These are phyloP conservation scores for Phasianus colchicus DNA, from an alignment of 2,113 vertebrate species.

Conservation along the genomic window DNA sequence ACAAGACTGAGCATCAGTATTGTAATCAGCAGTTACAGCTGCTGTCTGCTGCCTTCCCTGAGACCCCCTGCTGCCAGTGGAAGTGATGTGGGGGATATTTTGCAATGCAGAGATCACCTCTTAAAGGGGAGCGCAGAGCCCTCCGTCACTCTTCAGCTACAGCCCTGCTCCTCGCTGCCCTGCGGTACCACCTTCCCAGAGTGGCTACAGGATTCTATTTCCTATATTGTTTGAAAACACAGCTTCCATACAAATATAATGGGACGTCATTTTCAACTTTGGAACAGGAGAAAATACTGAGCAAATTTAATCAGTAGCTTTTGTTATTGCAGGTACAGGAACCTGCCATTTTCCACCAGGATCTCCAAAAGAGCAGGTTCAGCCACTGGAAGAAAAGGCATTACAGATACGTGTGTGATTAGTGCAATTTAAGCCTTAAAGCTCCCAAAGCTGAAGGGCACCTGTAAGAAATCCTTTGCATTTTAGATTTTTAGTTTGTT, in stretches of 20 bases:
- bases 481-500: background rate
- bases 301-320: background rate
- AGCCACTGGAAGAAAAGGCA: background rate
- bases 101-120: slow-evolving; percentile 61
- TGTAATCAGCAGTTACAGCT: slow-evolving; percentile 78
- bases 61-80: slow-evolving; percentile 74
- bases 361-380: background rate
- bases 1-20: slow-evolving; percentile 64
- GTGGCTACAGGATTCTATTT: background rate
- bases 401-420: background rate
- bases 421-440: background rate
- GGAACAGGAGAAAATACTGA: background rate
- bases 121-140: slow-evolving; percentile 20
- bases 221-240: accelerated
- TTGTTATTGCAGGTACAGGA: background rate
- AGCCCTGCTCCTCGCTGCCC: background rate
- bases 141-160: background rate
- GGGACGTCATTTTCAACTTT: background rate
- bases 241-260: background rate
- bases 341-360: background rate
- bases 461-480: background rate
- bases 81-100: slow-evolving; percentile 71
- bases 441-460: background rate
- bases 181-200: accelerated
- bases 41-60: slow-evolving; percentile 75